Conservation (phyloP, 2,888 invertebrate species). For the Fragum fragum region DNA sequence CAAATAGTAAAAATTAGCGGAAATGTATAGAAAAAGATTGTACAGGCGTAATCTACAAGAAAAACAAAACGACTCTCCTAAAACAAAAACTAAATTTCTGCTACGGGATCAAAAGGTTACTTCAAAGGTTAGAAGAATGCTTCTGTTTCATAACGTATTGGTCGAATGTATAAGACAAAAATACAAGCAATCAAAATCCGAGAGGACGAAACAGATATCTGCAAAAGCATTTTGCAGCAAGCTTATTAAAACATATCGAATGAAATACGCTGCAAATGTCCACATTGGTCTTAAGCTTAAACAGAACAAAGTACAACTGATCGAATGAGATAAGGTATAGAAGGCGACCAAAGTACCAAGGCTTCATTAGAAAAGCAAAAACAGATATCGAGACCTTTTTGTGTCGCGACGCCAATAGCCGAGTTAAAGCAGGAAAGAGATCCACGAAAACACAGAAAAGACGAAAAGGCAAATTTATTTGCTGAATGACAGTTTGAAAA, state of each 20-base stretch:
- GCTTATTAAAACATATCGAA: conserved; percentile 31
- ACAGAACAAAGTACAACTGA: background rate
- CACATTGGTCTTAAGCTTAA: conserved; percentile 13
- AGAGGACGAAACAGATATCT: conserved; percentile 10
- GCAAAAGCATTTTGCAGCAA: conserved; percentile 22
- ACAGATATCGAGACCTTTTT: conserved; percentile 27
- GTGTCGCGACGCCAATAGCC: conserved; percentile 58
- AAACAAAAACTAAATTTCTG: conserved; percentile 35
- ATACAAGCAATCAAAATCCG: conserved; percentile 26
- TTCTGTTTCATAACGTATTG: conserved; percentile 47
- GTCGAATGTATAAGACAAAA: conserved; percentile 36
- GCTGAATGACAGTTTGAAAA: conserved; percentile 55
- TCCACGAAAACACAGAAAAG: conserved; percentile 41
- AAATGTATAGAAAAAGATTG: conserved; percentile 33
- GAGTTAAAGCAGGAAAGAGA: conserved; percentile 62
- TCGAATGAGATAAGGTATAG: background rate
- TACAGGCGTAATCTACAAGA: conserved; percentile 7
- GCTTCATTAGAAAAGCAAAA: conserved; percentile 22
- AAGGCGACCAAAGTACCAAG: conserved; percentile 10
- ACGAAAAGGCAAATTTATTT: conserved; percentile 62
- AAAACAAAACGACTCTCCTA: conserved; percentile 25
- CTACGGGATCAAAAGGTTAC: conserved; percentile 41
- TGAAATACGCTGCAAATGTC: conserved; percentile 7
- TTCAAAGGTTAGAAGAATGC: background rate
- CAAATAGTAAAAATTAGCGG: conserved; percentile 2